These are phyloP conservation scores for Perca schrenkii DNA, from an alignment of 2,113 vertebrate genomes.

Conservation along the genomic window DNA sequence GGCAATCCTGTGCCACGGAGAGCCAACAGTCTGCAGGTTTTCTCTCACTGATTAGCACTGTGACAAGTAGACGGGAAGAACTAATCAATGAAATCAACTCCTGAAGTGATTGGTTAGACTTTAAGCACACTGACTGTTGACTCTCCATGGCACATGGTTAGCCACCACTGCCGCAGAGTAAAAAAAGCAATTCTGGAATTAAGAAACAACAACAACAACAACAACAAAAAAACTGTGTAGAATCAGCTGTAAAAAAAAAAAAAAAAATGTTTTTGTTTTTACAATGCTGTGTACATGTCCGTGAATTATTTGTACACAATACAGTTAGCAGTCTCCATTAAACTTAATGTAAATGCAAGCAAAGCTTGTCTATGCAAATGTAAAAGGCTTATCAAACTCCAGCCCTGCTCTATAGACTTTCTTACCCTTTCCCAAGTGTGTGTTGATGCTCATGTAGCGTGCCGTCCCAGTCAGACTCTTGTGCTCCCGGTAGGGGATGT, in stretches of 20 bases:
- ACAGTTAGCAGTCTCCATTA: neutral
- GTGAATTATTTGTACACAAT: neutral
- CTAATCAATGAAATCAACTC: conserved; percentile 27
- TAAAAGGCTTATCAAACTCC: neutral
- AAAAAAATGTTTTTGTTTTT: neutral
- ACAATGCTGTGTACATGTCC: neutral
- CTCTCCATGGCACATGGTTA: neutral
- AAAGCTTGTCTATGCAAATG: neutral
- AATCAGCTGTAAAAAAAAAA: neutral
- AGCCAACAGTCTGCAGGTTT: conserved; percentile 15
- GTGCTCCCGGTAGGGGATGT: conserved; percentile 99
- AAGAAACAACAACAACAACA: neutral
- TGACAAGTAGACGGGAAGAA: neutral
- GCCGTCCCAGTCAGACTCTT: conserved; percentile 98
- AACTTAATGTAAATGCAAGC: neutral
- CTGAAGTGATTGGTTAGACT: conserved; percentile 10
- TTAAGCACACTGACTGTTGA: conserved; percentile 13
- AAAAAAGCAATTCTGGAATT: neutral
- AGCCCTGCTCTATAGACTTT: neutral
- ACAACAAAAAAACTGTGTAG: neutral
- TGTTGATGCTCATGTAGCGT: conserved; percentile 99
- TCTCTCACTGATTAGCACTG: conserved; percentile 27
- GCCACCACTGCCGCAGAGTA: neutral
- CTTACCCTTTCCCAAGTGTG: conserved; percentile 95
- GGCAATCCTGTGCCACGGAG: neutral